phyloP scores from a whole-genome alignment of 2,888 invertebrate genomes.

The Polydesmus complanatus region DNA sequence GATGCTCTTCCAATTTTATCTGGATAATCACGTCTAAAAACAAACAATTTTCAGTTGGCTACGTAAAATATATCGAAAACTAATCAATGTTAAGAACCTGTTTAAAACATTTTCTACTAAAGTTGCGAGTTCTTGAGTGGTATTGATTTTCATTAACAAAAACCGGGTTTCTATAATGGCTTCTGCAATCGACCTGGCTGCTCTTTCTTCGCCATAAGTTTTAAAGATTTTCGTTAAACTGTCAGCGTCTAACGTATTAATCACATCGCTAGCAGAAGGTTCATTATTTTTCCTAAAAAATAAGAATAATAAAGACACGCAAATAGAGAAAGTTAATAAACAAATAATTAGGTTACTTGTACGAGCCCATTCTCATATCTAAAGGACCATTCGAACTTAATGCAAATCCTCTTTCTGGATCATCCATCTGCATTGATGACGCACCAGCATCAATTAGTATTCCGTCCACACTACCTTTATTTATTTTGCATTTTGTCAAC shows the following conservation, averaged over 20 bases:
- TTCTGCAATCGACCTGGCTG: conserved; percentile 70
- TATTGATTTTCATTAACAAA: conserved; percentile 56
- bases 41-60: neutral
- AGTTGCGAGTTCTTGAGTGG: conserved; percentile 67
- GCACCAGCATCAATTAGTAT: conserved; percentile 86
- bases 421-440: conserved; percentile 89
- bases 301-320: neutral
- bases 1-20: conserved; percentile 61
- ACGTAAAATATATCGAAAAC: neutral
- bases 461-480: conserved; percentile 55
- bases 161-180: conserved; percentile 71
- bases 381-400: conserved; percentile 69
- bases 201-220: conserved; percentile 80
- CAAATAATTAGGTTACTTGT: conserved; percentile 18
- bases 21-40: conserved; percentile 34
- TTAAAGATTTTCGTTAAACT: conserved; percentile 73
- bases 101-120: conserved; percentile 46
- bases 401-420: conserved; percentile 68
- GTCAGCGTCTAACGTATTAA: conserved; percentile 60
- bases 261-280: conserved; percentile 73
- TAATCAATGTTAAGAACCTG: neutral
- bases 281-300: no score
- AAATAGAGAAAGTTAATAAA: neutral
- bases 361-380: conserved; percentile 90
- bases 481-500: conserved; percentile 44